Conservation (phyloP, 2,113 vertebrate genomes). For the Pungitius pungitius region DNA sequence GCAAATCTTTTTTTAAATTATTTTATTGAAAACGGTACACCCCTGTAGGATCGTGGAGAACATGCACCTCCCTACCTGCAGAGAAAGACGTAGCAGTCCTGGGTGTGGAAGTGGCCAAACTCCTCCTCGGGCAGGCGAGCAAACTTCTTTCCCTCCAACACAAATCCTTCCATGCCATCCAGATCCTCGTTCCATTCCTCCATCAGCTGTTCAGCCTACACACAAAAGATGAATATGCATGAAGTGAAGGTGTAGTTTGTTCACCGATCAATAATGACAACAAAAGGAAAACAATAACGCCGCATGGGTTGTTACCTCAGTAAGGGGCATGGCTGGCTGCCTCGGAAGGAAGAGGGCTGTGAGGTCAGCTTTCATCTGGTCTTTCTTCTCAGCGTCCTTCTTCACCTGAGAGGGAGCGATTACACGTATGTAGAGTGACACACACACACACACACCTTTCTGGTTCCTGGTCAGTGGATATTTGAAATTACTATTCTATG, state of each 20-base stretch:
- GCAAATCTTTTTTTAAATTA: not conserved
- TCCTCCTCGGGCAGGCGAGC: conserved; percentile 95
- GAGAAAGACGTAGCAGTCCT: conserved; percentile 98
- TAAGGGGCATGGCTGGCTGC: conserved; percentile 91
- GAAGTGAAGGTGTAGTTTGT: not conserved
- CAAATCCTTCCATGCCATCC: conserved; percentile 98
- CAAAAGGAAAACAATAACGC: not conserved
- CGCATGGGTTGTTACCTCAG: conserved; percentile 81
- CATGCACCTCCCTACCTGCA: conserved; percentile 89
- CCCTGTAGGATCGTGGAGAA: no score
- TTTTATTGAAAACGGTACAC: no score
- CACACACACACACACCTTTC: not conserved
- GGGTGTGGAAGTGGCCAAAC: conserved; percentile 95
- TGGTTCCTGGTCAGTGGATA: not conserved
- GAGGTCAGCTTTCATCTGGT: conserved; percentile 97
- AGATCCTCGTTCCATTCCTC: conserved; percentile 98
- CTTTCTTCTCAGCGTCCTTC: conserved; percentile 90
- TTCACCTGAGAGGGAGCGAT: conserved; percentile 76
- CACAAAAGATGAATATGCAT: not conserved
- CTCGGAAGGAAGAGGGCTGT: conserved; percentile 94
- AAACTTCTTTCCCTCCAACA: conserved; percentile 97
- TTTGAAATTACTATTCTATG: not conserved
- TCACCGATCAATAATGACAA: not conserved
- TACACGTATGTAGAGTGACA: no score
- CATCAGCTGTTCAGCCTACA: conserved; percentile 92